Evolutionary conservation across 2,888 invertebrate species (phyloP).

Genomic region (Zaprionus lineosus): DNA sequence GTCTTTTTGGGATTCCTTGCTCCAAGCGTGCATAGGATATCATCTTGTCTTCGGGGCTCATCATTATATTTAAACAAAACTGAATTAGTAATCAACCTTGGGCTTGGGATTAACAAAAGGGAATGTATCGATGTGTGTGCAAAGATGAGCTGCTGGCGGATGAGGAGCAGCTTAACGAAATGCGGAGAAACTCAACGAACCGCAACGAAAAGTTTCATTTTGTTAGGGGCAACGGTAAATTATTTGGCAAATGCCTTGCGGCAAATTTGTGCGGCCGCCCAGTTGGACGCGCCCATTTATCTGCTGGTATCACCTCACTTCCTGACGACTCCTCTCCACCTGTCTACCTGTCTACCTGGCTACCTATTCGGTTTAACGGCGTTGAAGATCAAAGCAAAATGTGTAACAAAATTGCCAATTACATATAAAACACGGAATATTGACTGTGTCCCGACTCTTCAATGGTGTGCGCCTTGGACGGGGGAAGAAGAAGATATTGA

Average conservation of each 20-base stretch:
- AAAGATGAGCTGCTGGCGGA: too few species aligned
- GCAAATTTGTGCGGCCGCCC: constrained; percentile 63
- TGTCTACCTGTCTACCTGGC: too few species aligned
- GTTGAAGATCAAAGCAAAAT: constrained; percentile 72
- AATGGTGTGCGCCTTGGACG: constrained; percentile 4
- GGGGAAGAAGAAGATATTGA: not conserved
- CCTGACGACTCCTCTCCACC: constrained; percentile 21
- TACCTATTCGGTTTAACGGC: constrained; percentile 2
- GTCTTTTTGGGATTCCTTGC: too few species aligned
- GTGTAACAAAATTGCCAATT: constrained; percentile 78
- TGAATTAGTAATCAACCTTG: constrained; percentile 54
- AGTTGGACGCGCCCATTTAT: constrained; percentile 15
- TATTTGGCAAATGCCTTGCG: constrained; percentile 62
- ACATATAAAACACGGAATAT: constrained; percentile 66
- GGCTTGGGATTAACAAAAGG: constrained; percentile 1
- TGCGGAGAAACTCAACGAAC: constrained; percentile 48
- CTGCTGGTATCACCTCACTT: constrained; percentile 3
- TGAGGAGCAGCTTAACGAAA: too few species aligned
- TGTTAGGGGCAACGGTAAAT: constrained; percentile 47
- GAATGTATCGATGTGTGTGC: too few species aligned
- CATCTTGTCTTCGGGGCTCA: constrained; percentile 42
- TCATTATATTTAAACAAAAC: constrained; percentile 32
- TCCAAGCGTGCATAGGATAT: too few species aligned
- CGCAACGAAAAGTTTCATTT: constrained; percentile 49
- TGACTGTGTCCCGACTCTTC: constrained; percentile 44